phyloP scores from a whole-genome alignment of 2,888 invertebrate species.

The Thereva unica region DNA sequence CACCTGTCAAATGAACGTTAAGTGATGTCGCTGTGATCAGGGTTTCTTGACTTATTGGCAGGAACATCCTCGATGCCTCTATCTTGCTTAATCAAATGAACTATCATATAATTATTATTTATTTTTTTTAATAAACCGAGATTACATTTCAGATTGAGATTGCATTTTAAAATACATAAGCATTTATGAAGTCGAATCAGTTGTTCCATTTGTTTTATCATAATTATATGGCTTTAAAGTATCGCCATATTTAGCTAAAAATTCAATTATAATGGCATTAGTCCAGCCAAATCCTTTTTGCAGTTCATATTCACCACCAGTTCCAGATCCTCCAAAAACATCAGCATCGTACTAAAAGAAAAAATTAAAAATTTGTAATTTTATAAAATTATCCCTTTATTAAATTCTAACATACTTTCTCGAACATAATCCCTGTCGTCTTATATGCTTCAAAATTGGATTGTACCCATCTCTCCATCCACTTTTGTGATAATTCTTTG shows the following conservation, averaged over 20 bases:
- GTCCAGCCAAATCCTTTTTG: slow-evolving; percentile 95
- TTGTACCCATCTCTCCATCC: slow-evolving; percentile 80
- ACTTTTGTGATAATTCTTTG: slow-evolving; percentile 66
- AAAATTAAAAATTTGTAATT: slow-evolving; percentile 28
- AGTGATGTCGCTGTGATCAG: no score
- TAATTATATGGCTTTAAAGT: slow-evolving; percentile 45
- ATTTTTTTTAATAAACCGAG: no score
- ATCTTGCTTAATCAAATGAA: no score
- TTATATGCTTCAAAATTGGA: slow-evolving; percentile 78
- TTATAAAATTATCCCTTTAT: slow-evolving; percentile 31
- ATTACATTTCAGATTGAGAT: no score
- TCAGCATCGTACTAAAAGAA: slow-evolving; percentile 65
- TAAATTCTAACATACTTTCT: slow-evolving; percentile 67
- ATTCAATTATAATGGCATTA: slow-evolving; percentile 85
- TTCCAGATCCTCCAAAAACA: slow-evolving; percentile 69
- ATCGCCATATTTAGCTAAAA: slow-evolving; percentile 72
- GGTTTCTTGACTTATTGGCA: no score
- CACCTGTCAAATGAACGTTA: no score
- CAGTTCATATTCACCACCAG: slow-evolving; percentile 88
- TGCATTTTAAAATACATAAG: no score
- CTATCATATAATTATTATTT: no score
- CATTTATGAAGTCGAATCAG: no score
- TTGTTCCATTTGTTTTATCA: slow-evolving; percentile 7
- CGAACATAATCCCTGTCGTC: slow-evolving; percentile 74
- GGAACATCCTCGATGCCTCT: no score